phyloP scores from a whole-genome alignment of 1,140 invertebrate species.

The Frieseomelitta varia region DNA sequence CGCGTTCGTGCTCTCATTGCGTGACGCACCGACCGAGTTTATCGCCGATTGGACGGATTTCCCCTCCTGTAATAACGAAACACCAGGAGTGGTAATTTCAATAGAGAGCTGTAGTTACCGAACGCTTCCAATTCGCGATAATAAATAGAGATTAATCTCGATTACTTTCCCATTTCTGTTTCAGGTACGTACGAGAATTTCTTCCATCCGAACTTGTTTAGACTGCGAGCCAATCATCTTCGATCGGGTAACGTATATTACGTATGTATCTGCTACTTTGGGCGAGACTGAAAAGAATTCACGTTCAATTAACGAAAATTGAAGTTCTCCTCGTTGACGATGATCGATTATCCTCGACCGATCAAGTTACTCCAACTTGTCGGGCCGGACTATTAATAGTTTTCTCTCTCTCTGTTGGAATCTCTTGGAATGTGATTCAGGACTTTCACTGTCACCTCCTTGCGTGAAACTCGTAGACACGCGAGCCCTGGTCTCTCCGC shows the following conservation, averaged over 20 bases:
- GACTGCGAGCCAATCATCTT: neutral
- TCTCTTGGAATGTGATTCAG: constrained; percentile 70
- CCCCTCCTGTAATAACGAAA: neutral
- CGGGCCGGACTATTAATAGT: constrained; percentile 66
- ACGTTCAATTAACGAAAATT: neutral
- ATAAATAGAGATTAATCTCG: neutral
- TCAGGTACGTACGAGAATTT: constrained; percentile 41
- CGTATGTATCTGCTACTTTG: too few relatives aligned
- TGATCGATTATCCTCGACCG: constrained; percentile 33
- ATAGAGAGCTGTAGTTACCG: neutral
- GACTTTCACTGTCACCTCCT: constrained; percentile 75
- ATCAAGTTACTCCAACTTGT: constrained; percentile 52
- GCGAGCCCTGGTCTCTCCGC: constrained; percentile 58
- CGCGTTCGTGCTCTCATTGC: constrained; percentile 32
- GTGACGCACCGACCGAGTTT: neutral
- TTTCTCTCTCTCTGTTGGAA: constrained; percentile 48
- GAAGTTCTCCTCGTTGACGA: neutral
- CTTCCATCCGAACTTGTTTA: neutral
- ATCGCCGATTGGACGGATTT: neutral
- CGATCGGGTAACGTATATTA: constrained; percentile 24
- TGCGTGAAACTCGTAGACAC: constrained; percentile 69
- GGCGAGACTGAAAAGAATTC: neutral
- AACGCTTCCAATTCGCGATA: neutral
- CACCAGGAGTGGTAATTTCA: neutral
- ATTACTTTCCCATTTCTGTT: constrained; percentile 28